Evolutionary conservation across 2,113 vertebrate genomes (phyloP), one percentile per base, ranked within the genome.

Genomic region (Triplophysa tibetana): DNA sequence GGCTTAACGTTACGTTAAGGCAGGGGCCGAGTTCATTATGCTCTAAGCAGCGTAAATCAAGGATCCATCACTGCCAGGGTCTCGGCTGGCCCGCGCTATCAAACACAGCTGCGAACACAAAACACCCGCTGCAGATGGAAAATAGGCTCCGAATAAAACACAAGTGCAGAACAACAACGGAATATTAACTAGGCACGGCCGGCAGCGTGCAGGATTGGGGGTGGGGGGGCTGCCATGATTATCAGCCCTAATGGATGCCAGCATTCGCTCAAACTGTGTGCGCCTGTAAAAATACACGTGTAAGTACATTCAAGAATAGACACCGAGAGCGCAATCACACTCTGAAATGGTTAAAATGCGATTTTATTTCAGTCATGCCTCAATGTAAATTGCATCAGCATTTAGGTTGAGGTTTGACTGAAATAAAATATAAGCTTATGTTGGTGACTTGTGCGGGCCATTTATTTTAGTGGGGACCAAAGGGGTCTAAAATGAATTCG

Each of bases 81-180:
- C 85, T 84, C 75, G 72, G 78, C 85, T 82, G 87, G 88, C 89
- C 89, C 70, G 83, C 83, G 68, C 92, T 86, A 91, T 91, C 92
- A 91, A 92, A 93, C 91, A 93, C 93, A 93, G 93, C 92, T 93
- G 93, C 89, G 88, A 92, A 92, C 91, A 91, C 92, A 91, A 92
- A 92, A 92, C 89, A 90, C 83, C 85, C 80, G 82, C 85, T 85
- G 85, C 90, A 90, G 89, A 92, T 89, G 89, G 90, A 90, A 92
- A 92, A 92, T 92, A 89, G 92, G 90, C 90, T 87, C 87, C 0
- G 83, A 89, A 88, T 92, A 89, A 90, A 91, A 89, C 86, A 86
- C 85, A 82, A 80, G 86, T 70, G 23, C 86, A 90, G 87, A 83
- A 86, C 92, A 92, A 92, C 92, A 90, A 90, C 88, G 80, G 93